Evolutionary conservation across 1,140 invertebrate species (phyloP), one percentile per base, ranked within the genome.

Genomic region (Plutomurus gul): DNA sequence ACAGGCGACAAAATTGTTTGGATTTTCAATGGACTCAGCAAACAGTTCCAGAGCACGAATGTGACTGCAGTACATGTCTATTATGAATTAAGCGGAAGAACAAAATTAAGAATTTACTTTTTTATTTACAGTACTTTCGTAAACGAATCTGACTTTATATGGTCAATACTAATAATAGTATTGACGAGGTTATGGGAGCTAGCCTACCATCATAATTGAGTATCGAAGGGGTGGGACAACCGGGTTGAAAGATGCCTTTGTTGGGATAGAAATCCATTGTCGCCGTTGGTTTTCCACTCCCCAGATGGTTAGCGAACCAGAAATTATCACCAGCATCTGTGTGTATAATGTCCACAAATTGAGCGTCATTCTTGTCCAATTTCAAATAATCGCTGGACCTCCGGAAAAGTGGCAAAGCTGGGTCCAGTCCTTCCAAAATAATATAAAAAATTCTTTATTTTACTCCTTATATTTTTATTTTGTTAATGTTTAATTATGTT

Each of bases 361-460:
- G 22, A 4, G 84, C 85, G 77, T 88, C 88, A 40, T 77, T 82
- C 18, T 84, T 84, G 82, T 88, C 88, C 0, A 88, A 82, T 27
- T 86, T 84, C 8, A 88, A 87, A 20, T 81, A 82, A 13, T 83
- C 65, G 43, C 83, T 73, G 5, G 85, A 84, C 11, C 84, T 84
- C 82, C 87, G 85, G 79, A 89, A 89, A n/a, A 87, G 83, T 8
- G 88, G 87, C 7, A 85, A 85, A 6, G 88, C 87, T 3, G 88
- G 88, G 82, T 89, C 75, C 18, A 76, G 18, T 3, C 75, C 75
- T 76, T 2, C 3, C 37, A 56, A 37, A 49, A 30, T 13, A 40
- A 4, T 18, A 70, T 22, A 1, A 60, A 60, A 18, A 70, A 37
- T n/a, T n/a, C n/a, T n/a, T n/a, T n/a, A n/a, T n/a, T n/a, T n/a